A percentile compares a stretch with the other conserved stretches of the same genome.
These are phyloP conservation scores for Drosophila jambulina DNA, from an alignment of 1,140 invertebrate species.

Conservation along the genomic window DNA sequence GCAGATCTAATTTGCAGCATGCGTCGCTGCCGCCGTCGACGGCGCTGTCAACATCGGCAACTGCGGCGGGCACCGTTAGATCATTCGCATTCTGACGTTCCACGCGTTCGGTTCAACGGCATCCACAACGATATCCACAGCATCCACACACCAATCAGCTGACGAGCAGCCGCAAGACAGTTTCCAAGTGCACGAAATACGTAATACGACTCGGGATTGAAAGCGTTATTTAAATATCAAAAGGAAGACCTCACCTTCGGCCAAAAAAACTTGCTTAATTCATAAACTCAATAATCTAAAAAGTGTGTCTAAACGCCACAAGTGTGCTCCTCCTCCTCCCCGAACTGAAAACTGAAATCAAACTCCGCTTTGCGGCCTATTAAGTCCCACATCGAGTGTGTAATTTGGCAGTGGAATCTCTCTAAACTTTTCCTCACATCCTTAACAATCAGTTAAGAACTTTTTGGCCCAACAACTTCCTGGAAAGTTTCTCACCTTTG, in stretches of 20 bases:
- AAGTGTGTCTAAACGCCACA: slow-evolving; percentile 4
- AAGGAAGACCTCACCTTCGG: slow-evolving; percentile 2
- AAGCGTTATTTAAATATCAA: not conserved
- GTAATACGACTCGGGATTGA: slow-evolving; percentile 15
- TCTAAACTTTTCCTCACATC: slow-evolving; percentile 16
- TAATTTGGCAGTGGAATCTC: slow-evolving; percentile 19
- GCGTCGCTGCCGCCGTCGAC: slow-evolving; percentile 9
- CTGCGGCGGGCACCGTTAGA: slow-evolving; percentile 62
- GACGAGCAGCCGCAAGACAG: slow-evolving; percentile 2
- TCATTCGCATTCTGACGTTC: slow-evolving; percentile 75
- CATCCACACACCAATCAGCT: slow-evolving; percentile 18
- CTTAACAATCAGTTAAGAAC: slow-evolving; percentile 33
- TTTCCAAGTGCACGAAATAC: slow-evolving; percentile 11
- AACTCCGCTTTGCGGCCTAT: slow-evolving; percentile 31
- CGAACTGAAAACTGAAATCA: slow-evolving; percentile 7
- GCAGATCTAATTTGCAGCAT: slow-evolving; percentile 57
- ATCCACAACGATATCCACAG: slow-evolving; percentile 10
- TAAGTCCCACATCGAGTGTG: slow-evolving; percentile 54
- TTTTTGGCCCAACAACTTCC: slow-evolving; percentile 50
- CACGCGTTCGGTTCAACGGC: slow-evolving; percentile 70
- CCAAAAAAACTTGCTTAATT: not conserved
- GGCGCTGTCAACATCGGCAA: slow-evolving; percentile 62
- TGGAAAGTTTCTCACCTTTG: slow-evolving; percentile 53
- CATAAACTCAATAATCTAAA: not conserved
- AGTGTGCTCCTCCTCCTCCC: not conserved